Base-by-base conservation (phyloP, 2,113 vertebrate genomes). In the Sinocyclocheilus maitianheensis region DNA sequence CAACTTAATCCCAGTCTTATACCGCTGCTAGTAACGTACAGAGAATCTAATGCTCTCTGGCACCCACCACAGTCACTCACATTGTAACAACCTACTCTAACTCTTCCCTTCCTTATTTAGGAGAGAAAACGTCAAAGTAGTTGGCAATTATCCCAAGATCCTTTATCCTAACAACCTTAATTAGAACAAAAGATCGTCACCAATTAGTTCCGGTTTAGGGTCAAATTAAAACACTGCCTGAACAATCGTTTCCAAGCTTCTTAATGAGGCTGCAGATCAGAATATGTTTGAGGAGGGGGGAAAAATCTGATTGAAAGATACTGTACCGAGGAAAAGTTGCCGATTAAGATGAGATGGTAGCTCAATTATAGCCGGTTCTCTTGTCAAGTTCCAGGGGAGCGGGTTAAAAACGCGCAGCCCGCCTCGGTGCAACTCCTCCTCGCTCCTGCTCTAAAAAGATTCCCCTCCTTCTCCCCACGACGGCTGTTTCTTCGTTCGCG, bases 361-460 rank as follows among this genome's bases (percentile, higher is more conserved):
- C 55, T 84, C 79, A 84, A 84, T 72, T 79, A 48, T 60, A 78
- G 83, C 87, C 67, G 83, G 30, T 89, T 87, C 87, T 83, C 46
- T 91, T 93, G 90, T 91, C 87, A 91, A 93, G 92, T 75, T 89
- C 87, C 93, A 92, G 93, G 89, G 85, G 89, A 87, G 89, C 69
- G 11, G 91, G 93, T 91, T 53, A 84, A 91, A 91, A 91, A 86
- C 43, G 46, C 26, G 91, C 85, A 87, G 91, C 90, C 91, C 92
- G 87, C 87, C 86, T 90, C 89, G 72, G 85, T 88, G 91, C 92
- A 71, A 81, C 78, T 89, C 89, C 78, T 67, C 89, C 82, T 81
- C 69, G n/a, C 83, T 80, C 83, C 83, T 78, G 60, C 63, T 75
- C 46, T 88, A 85, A 87, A 75, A 84, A 86, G 62, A 75, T 63